These are phyloP conservation scores for Masticophis lateralis DNA, from an alignment of 2,797 vertebrate species.

Conservation along the genomic window DNA sequence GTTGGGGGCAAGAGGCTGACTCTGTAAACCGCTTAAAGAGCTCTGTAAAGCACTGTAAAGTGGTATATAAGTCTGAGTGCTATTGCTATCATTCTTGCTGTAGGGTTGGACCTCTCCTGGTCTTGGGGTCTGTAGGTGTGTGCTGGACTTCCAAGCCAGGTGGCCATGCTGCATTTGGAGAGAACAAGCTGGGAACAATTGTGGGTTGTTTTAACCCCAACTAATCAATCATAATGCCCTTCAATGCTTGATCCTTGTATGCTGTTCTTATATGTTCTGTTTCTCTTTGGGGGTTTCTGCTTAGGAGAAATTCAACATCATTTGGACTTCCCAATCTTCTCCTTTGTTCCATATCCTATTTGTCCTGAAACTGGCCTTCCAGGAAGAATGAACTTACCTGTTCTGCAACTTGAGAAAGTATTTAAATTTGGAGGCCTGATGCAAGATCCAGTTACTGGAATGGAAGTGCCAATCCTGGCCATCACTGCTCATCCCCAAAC, in stretches of 20 bases:
- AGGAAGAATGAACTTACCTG: conserved; percentile 66
- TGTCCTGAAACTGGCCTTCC: conserved; percentile 70
- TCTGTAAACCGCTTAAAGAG: too few species aligned
- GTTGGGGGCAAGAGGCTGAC: too few species aligned
- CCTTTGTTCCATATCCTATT: conserved; percentile 81
- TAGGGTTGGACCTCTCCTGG: background rate
- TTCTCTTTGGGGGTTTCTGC: background rate
- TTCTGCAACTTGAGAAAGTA: conserved; percentile 71
- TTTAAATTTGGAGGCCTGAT: conserved; percentile 79
- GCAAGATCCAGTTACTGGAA: conserved; percentile 79
- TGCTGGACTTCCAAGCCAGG: background rate
- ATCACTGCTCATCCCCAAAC: conserved; percentile 84
- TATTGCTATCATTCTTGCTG: background rate
- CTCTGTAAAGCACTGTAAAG: too few species aligned
- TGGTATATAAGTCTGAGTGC: too few species aligned
- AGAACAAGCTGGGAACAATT: background rate
- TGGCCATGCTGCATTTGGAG: background rate
- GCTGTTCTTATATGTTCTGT: background rate
- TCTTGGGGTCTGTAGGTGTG: background rate
- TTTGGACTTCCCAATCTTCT: conserved; percentile 76
- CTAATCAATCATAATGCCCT: background rate
- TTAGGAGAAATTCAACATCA: conserved; percentile 70
- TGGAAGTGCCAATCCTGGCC: conserved; percentile 85
- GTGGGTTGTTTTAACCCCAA: background rate
- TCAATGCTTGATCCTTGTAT: background rate